These are phyloP conservation scores for Aporrectodea caliginosa DNA, from an alignment of 1,140 invertebrate genomes.

Conservation along the genomic window DNA sequence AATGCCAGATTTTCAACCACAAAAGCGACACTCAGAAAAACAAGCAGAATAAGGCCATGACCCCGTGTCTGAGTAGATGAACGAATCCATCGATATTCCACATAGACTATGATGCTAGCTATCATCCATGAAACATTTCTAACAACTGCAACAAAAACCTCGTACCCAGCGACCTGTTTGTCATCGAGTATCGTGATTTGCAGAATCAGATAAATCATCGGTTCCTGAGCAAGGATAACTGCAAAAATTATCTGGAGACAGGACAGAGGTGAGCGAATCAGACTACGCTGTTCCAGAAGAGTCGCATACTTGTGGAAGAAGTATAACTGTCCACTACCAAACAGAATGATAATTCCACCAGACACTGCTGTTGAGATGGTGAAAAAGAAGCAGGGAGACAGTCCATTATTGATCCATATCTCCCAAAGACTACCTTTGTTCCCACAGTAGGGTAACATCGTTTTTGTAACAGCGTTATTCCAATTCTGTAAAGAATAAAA, in stretches of 20 bases:
- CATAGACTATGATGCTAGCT: slow-evolving; percentile 69
- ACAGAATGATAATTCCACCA: slow-evolving; percentile 70
- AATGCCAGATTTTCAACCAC: slow-evolving; percentile 80
- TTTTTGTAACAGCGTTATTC: too few species aligned
- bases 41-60: slow-evolving; percentile 80
- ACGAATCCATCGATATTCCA: slow-evolving; percentile 75
- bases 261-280: slow-evolving; percentile 70
- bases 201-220: slow-evolving; percentile 41
- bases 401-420: slow-evolving; percentile 79
- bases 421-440: slow-evolving; percentile 72
- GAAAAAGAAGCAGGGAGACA: slow-evolving; percentile 88
- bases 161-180: slow-evolving; percentile 38
- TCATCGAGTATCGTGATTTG: slow-evolving; percentile 28
- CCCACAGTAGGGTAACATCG: too few species aligned
- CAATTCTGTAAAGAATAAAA: too few species aligned
- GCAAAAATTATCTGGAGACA: slow-evolving; percentile 58
- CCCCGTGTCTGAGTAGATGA: slow-evolving; percentile 83
- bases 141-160: slow-evolving; percentile 39
- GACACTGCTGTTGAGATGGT: slow-evolving; percentile 70
- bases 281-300: slow-evolving; percentile 61
- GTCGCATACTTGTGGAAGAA: slow-evolving; percentile 83
- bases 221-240: slow-evolving; percentile 38
- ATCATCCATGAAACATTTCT: slow-evolving; percentile 69
- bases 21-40: slow-evolving; percentile 86
- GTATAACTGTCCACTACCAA: slow-evolving; percentile 74